Percentiles rank a stretch among this genome's conserved stretches.
Evolutionary conservation across 2,113 vertebrate genomes (phyloP).

Genomic region (Bubo scandiacus): DNA sequence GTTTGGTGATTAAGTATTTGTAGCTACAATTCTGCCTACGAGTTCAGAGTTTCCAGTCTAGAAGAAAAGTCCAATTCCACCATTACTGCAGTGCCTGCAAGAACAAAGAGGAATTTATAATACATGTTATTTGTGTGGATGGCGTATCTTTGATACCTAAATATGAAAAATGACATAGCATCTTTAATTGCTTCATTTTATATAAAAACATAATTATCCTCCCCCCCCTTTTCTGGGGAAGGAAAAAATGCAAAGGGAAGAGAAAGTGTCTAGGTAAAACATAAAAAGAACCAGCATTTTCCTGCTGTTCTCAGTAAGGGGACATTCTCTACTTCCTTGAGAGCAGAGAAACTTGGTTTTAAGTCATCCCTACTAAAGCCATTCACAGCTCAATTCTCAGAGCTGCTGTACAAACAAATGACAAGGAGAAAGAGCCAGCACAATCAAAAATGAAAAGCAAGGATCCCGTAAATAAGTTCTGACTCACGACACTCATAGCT

Average conservation of each 20-base stretch:
- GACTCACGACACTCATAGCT: background rate
- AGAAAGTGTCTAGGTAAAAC: background rate
- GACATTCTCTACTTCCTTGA: background rate
- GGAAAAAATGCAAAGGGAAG: background rate
- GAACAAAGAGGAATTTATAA: background rate
- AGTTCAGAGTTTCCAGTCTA: background rate
- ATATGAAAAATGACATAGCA: background rate
- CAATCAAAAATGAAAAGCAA: background rate
- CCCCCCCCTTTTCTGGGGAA: rapidly evolving
- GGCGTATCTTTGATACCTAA: background rate
- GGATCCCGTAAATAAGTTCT: background rate
- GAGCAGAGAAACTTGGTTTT: background rate
- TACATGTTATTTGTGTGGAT: background rate
- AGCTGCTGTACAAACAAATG: background rate
- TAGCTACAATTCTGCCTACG: background rate
- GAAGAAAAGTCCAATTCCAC: background rate
- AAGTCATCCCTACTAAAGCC: background rate
- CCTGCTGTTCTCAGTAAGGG: background rate
- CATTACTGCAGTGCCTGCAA: background rate
- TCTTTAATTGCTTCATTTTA: background rate
- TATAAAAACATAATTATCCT: background rate
- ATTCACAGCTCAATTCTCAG: background rate
- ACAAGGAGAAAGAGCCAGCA: background rate
- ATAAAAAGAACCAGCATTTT: background rate
- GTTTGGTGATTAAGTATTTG: background rate